These are phyloP conservation scores for Setipinna tenuifilis DNA, from an alignment of 2,797 vertebrate genomes.

Conservation along the genomic window DNA sequence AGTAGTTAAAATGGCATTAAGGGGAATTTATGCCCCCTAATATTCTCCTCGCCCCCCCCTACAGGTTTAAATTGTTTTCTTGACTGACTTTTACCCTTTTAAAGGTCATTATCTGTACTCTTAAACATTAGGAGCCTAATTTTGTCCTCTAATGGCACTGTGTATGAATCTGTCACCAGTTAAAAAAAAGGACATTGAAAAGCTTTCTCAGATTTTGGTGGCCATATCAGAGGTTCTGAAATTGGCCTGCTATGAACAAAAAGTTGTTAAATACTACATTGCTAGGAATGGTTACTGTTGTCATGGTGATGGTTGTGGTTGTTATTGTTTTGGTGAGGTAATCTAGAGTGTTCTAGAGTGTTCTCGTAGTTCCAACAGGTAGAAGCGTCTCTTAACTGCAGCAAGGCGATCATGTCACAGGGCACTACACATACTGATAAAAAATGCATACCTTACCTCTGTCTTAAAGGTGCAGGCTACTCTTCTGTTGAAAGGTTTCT, in stretches of 20 bases:
- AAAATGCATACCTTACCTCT: background rate
- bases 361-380: background rate
- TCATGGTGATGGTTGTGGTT: no score
- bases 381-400: background rate
- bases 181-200: background rate
- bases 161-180: background rate
- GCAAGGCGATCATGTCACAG: background rate
- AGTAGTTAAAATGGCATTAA: slow-evolving; percentile 13
- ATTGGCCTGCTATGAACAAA: background rate
- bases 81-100: background rate
- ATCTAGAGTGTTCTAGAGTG: background rate
- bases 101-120: background rate
- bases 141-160: background rate
- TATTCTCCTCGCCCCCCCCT: background rate
- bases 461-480: background rate
- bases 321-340: background rate
- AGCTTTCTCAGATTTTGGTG: background rate
- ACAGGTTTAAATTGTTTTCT: background rate
- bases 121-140: background rate
- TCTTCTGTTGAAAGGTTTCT: no score
- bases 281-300: no score
- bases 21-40: background rate
- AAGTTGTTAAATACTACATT: background rate
- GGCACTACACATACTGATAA: background rate
- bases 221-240: background rate